Base-by-base conservation (phyloP, 1,140 invertebrate genomes). In the Lepidurus packardi region DNA sequence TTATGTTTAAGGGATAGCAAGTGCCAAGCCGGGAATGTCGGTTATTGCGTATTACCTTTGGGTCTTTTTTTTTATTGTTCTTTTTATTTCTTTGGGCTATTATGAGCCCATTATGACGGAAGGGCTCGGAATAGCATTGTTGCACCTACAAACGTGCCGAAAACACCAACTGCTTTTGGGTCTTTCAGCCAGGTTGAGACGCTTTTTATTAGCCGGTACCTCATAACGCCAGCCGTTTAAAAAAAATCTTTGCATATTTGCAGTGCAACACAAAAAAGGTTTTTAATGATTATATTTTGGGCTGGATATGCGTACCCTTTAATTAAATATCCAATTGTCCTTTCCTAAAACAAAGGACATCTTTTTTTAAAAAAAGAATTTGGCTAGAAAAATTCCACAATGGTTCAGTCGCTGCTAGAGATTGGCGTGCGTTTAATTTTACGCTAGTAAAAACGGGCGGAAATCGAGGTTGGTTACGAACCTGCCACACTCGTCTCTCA, bases 121-220 rank as follows among this genome's bases (percentile, higher is more conserved):
- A 65, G 21, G 21, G 53, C 53, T 21, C 53, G 53, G 53, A 65
- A 65, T 16, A 65, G 13, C 9, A 65, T 21, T 65, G 53, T 65
- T 65, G 53, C 53, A 65, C 53, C 53, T 65, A 13, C 53, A 65
- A 16, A n/a, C 53, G 53, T 65, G 53, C 53, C 53, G 53, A 65
- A 65, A 65, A 65, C 16, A 65, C 8, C 53, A 16, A 65, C 53
- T 21, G 21, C 21, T 65, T 65, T 65, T 13, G 4, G 53, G 53
- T 13, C 21, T 65, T 65, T 21, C n/a, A 16, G 21, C 21, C 21
- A 21, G 53, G 9, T 65, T 65, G 7, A 16, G 9, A 9, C 16
- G 7, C 16, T 13, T 65, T 65, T 65, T 65, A 65, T 65, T 65
- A 65, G 53, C 53, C 21, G 53, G 53, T 16, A 65, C 13, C 16